Evolutionary conservation across 2,888 invertebrate species (phyloP).

Genomic region (Pseudoips prasinana): DNA sequence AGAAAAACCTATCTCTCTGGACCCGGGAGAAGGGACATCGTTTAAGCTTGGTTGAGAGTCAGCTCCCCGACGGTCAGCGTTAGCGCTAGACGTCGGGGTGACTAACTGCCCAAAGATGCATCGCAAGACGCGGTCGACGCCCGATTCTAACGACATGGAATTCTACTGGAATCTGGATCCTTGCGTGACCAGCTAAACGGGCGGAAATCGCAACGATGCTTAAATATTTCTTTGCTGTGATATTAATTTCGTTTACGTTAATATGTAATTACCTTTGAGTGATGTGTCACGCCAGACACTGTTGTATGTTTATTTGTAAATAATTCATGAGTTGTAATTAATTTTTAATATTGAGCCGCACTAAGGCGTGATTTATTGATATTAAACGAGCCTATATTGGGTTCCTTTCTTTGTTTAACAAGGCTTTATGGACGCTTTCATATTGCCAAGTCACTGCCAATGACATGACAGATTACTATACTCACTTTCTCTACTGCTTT

Average conservation of each 20-base stretch:
- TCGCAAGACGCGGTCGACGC: constrained; percentile 13
- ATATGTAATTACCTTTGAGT: constrained; percentile 52
- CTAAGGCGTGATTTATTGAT: constrained; percentile 27
- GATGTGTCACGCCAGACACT: constrained; percentile 53
- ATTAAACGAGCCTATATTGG: constrained; percentile 16
- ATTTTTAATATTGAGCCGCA: constrained; percentile 32
- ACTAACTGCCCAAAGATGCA: constrained; percentile 8
- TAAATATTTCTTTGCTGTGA: constrained; percentile 72
- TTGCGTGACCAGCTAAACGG: constrained; percentile 32
- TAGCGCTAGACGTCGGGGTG: constrained; percentile 12
- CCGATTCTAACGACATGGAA: constrained; percentile 24
- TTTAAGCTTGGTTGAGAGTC: constrained; percentile 49
- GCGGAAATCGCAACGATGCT: constrained; percentile 35
- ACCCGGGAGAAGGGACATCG: constrained; percentile 69
- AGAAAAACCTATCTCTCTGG: constrained; percentile 77
- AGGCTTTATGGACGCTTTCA: constrained; percentile 29
- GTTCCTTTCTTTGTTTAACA: constrained; percentile 20
- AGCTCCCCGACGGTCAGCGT: constrained; percentile 25
- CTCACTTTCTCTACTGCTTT: constrained; percentile 12
- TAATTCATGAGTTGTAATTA: constrained; percentile 47
- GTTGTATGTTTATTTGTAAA: constrained; percentile 58
- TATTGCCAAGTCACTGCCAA: constrained; percentile 14
- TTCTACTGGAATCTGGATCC: constrained; percentile 40
- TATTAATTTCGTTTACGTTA: constrained; percentile 66
- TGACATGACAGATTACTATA: constrained; percentile 17